Conservation (phyloP, 2,888 invertebrate genomes). For the Caenorhabditis parvicauda region DNA sequence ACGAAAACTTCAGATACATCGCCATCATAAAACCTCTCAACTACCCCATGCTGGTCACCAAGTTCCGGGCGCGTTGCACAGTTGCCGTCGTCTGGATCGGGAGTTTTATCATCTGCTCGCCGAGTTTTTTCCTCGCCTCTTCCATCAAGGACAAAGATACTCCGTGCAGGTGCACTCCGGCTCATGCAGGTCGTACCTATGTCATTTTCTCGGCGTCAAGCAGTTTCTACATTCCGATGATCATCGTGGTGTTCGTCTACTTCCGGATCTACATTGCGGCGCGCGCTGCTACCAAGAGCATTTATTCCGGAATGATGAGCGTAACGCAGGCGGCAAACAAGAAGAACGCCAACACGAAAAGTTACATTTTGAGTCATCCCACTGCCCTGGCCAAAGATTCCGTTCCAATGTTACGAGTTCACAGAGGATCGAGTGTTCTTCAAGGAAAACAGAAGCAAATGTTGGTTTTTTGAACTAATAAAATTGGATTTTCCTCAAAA, state of each 20-base stretch:
- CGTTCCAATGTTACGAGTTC: slow-evolving; percentile 57
- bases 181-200: slow-evolving; percentile 84
- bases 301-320: slow-evolving; percentile 53
- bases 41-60: slow-evolving; percentile 83
- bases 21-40: slow-evolving; percentile 93
- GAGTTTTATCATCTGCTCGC: slow-evolving; percentile 92
- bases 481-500: neutral
- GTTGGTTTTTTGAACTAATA: neutral
- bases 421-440: slow-evolving; percentile 54
- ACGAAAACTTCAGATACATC: slow-evolving; percentile 71
- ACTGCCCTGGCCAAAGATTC: slow-evolving; percentile 51
- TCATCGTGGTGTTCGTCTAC: slow-evolving; percentile 96
- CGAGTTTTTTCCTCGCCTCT: slow-evolving; percentile 73
- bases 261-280: slow-evolving; percentile 94
- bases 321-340: slow-evolving; percentile 53
- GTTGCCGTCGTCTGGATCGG: slow-evolving; percentile 82
- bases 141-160: slow-evolving; percentile 45
- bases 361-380: slow-evolving; percentile 55
- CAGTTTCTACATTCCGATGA: slow-evolving; percentile 96
- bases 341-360: slow-evolving; percentile 59
- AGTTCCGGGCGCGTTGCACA: slow-evolving; percentile 59
- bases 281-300: slow-evolving; percentile 58
- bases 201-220: slow-evolving; percentile 82
- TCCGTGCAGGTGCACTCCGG: slow-evolving; percentile 76
- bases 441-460: too few relatives aligned